These are phyloP conservation scores for Dione juno DNA, from an alignment of 2,888 invertebrate genomes.

Conservation along the genomic window DNA sequence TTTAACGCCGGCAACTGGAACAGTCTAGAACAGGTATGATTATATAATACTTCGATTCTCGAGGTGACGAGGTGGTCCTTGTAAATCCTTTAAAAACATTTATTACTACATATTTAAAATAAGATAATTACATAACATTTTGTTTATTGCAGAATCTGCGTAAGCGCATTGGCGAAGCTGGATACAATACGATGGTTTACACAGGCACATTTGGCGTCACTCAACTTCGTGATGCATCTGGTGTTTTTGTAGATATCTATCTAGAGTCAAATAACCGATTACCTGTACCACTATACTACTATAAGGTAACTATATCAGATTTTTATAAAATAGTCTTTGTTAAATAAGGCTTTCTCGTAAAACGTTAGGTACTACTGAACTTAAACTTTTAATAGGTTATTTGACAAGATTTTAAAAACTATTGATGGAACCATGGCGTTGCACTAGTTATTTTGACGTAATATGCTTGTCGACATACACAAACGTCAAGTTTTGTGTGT, in stretches of 20 bases:
- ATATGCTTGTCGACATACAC: no score
- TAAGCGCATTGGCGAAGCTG: constrained; percentile 58
- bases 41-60: no score
- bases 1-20: constrained; percentile 81
- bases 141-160: constrained; percentile 46
- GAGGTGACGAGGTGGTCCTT: no score
- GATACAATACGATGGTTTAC: constrained; percentile 74
- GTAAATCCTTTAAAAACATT: no score
- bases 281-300: constrained; percentile 73
- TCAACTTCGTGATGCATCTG: constrained; percentile 74
- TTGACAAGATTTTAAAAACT: no score
- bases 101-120: neutral
- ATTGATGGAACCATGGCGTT: no score
- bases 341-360: no score
- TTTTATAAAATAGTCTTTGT: no score
- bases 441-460: no score
- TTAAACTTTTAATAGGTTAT: no score
- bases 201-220: constrained; percentile 85
- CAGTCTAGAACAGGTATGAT: constrained; percentile 59
- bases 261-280: constrained; percentile 67
- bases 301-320: constrained; percentile 60
- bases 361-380: no score
- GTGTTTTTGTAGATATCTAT: constrained; percentile 69
- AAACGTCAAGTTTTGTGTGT: no score
- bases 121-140: neutral